These are phyloP conservation scores for Liparis tanakae DNA, from an alignment of 2,797 vertebrate genomes.

Conservation along the genomic window DNA sequence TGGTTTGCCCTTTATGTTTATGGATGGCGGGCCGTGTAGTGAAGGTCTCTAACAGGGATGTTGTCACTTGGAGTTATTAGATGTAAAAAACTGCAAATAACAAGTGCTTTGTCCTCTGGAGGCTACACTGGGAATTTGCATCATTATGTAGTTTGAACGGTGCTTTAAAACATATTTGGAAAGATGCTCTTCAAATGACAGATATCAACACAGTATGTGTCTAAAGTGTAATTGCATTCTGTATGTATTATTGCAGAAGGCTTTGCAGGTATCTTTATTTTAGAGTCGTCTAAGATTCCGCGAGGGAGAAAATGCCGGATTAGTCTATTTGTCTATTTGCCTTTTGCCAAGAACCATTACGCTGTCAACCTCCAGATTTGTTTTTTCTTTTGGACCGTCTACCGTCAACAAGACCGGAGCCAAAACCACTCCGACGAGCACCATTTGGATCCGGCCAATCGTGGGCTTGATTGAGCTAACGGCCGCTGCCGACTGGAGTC, in stretches of 20 bases:
- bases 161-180: slow-evolving; percentile 23
- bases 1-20: slow-evolving; percentile 69
- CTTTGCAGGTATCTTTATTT: background rate
- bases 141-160: slow-evolving; percentile 34
- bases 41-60: slow-evolving; percentile 54
- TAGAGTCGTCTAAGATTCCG: background rate
- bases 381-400: background rate
- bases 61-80: slow-evolving; percentile 59
- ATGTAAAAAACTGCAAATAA: slow-evolving; percentile 54
- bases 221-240: slow-evolving; percentile 2
- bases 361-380: background rate
- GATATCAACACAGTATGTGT: background rate
- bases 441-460: background rate
- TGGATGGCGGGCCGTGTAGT: slow-evolving; percentile 60
- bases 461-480: background rate
- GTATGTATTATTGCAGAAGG: background rate
- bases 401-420: background rate
- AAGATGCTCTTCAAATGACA: slow-evolving; percentile 14
- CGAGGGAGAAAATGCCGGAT: background rate
- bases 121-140: slow-evolving; percentile 13
- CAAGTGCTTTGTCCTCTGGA: slow-evolving; percentile 34
- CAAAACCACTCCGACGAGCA: background rate
- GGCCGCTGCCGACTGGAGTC: background rate
- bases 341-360: background rate
- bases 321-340: background rate